Percentiles rank a stretch among this genome's conserved stretches.
phyloP scores from a whole-genome alignment of 2,113 vertebrate genomes.

The Cyphomyrus plagiostoma region DNA sequence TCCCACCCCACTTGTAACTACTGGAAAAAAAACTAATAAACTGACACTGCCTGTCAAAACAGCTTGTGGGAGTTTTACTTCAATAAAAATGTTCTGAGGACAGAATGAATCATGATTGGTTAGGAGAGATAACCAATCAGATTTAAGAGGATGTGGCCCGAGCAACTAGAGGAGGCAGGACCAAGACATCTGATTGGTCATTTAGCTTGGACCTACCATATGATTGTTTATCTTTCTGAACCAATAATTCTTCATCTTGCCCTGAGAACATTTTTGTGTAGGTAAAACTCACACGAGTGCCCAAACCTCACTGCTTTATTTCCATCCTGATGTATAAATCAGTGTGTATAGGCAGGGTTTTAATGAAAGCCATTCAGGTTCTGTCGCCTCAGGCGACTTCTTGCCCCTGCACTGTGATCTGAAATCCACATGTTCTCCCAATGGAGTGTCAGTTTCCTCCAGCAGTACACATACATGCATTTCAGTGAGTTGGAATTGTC shows the following conservation, averaged over 20 bases:
- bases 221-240: too few relatives aligned
- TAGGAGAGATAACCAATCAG: too few relatives aligned
- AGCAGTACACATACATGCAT: not conserved
- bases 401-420: not conserved
- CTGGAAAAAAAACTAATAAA: not conserved
- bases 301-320: not conserved
- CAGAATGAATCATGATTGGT: too few relatives aligned
- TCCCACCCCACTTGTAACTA: not conserved
- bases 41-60: not conserved
- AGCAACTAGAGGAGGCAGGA: too few relatives aligned
- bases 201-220: too few relatives aligned
- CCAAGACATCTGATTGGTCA: too few relatives aligned
- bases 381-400: not conserved
- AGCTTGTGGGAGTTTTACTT: too few relatives aligned
- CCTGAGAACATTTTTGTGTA: too few relatives aligned
- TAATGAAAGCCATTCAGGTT: not conserved
- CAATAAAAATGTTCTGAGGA: too few relatives aligned
- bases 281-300: not conserved
- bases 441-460: not conserved
- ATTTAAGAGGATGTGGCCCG: too few relatives aligned
- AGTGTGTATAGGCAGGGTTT: not conserved
- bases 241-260: too few relatives aligned
- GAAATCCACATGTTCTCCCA: not conserved
- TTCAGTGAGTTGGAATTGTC: not conserved
- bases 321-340: not conserved